Percentiles rank a stretch among this genome's conserved stretches.
phyloP scores from a whole-genome alignment of 2,113 vertebrate genomes.

The Theristicus caerulescens region DNA sequence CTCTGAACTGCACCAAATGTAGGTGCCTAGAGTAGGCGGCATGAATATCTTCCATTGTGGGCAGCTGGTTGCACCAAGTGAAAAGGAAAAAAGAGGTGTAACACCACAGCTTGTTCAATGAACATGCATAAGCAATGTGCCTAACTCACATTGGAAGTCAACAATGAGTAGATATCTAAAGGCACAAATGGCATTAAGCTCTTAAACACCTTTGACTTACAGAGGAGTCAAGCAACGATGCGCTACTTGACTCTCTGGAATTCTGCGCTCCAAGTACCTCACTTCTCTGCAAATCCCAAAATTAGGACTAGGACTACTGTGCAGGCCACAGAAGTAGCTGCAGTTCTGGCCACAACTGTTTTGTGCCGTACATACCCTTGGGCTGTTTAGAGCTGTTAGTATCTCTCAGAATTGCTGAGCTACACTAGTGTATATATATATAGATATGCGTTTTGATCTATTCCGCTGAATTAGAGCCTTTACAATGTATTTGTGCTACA shows the following conservation, averaged over 20 bases:
- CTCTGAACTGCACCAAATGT: neutral
- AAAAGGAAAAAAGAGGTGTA: neutral
- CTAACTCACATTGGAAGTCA: neutral
- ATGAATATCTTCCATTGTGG: neutral
- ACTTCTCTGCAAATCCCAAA: neutral
- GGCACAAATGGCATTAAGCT: neutral
- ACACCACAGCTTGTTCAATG: neutral
- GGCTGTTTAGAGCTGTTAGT: neutral
- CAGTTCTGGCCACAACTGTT: neutral
- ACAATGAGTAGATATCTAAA: neutral
- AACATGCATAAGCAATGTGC: neutral
- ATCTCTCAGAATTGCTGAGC: neutral
- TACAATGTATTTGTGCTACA: neutral
- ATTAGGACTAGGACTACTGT: neutral
- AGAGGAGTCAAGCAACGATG: neutral
- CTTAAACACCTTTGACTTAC: neutral
- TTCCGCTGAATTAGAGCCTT: neutral
- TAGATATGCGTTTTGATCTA: neutral
- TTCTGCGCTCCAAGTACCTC: neutral
- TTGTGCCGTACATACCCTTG: rapidly evolving
- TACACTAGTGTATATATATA: neutral
- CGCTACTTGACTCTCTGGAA: neutral
- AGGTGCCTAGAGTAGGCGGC: neutral
- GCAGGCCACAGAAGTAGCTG: neutral
- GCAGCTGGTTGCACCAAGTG: neutral